Evolutionary conservation across 30 jellyfish, hydroid and myxozoan genomes (phyloP), one percentile per base, ranked within the genome.

Genomic region (Pseudorhiza aurosa): DNA sequence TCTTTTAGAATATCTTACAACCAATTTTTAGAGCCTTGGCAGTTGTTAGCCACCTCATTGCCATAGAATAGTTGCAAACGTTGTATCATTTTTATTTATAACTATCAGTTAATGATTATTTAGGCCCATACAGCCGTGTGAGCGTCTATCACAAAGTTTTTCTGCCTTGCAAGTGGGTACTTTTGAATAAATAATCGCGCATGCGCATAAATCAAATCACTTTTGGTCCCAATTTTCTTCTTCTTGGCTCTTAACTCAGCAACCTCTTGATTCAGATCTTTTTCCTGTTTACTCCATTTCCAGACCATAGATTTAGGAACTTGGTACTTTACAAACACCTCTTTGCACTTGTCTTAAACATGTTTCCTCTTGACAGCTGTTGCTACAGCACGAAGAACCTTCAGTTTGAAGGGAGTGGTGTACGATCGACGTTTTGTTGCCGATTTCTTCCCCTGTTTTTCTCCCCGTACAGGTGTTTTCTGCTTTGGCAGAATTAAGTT

Each of bases 231-330:
- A 49, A 55, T 72, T 72, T 77, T 72, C 75, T 50, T 55, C 60
- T 47, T 72, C 86, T 72, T 72, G 17, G 86, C 59, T 69, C 79
- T 65, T 65, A 33, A 26, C 15, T 42, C n/a, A 68, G 39, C 82
- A 68, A 68, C 82, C 88, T 72, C 77, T 49, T 55, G 72, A 45
- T 50, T 49, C 74, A 44, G 74, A 50, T 72, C 74, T 28, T 50
- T 47, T 27, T 72, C 74, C 86, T 72, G 86, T 72, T 49, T 72
- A 26, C 74, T 72, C 86, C 74, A 72, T 72, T 72, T 72, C 74
- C 86, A 72, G 57, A 72, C 86, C n/a, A n/a, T n/a, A n/a, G n/a
- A n/a, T n/a, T n/a, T n/a, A n/a, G n/a, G n/a, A n/a, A n/a, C n/a
- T n/a, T n/a, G n/a, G n/a, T n/a, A n/a, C n/a, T n/a, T n/a, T n/a